Conservation (phyloP, 2,113 vertebrate genomes). For the Dromiciops gliroides region DNA sequence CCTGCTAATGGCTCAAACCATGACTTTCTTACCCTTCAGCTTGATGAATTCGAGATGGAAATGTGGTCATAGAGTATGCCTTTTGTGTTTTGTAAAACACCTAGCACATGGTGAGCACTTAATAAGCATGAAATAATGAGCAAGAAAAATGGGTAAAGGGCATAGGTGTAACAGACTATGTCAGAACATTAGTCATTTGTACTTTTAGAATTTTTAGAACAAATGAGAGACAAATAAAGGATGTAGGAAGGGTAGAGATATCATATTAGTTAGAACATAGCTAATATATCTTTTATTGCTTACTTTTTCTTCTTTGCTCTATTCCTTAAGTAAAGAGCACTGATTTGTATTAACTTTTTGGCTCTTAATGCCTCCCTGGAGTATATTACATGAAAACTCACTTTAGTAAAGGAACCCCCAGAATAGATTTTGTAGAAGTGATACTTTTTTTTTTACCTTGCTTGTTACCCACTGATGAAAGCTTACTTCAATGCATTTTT, state of each 20-base stretch:
- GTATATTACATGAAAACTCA: neutral
- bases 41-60: neutral
- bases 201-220: neutral
- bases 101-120: neutral
- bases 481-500: neutral
- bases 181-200: slow-evolving; percentile 3
- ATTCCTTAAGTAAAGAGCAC: neutral
- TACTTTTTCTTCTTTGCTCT: neutral
- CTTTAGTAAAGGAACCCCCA: neutral
- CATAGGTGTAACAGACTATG: neutral
- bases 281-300: neutral
- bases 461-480: neutral
- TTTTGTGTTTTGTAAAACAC: slow-evolving; percentile 4
- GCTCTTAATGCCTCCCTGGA: neutral
- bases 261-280: neutral
- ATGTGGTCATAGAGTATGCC: neutral
- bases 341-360: neutral
- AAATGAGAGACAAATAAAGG: neutral
- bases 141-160: neutral
- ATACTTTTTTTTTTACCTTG: neutral
- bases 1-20: neutral
- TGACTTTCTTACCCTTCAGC: neutral
- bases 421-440: neutral
- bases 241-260: neutral
- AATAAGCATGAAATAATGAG: slow-evolving; percentile 4